These are phyloP conservation scores for Achlya flavicornis DNA, from an alignment of 2,888 invertebrate genomes.

Conservation along the genomic window DNA sequence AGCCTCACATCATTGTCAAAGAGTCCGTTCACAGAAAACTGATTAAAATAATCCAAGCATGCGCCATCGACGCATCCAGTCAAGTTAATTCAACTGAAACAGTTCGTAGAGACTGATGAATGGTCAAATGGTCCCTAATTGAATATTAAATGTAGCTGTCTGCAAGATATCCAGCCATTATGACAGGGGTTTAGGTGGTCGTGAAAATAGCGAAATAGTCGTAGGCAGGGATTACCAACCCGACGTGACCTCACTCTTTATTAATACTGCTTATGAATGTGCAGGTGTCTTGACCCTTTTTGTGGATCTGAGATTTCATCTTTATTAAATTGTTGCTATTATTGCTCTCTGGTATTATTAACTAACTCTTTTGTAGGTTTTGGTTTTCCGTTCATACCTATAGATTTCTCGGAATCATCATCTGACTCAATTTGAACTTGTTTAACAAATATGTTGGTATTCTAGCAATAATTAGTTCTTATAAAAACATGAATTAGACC, in stretches of 20 bases:
- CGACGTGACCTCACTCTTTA: constrained; percentile 12
- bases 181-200: constrained; percentile 58
- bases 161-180: constrained; percentile 40
- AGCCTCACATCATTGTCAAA: too few species aligned
- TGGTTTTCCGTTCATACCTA: too few species aligned
- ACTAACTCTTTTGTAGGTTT: background rate
- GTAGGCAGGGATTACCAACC: constrained; percentile 12
- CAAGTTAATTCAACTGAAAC: constrained; percentile 24
- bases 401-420: too few species aligned
- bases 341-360: background rate
- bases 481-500: background rate
- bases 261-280: constrained; percentile 6
- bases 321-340: background rate
- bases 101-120: constrained; percentile 54
- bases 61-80: constrained; percentile 38
- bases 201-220: constrained; percentile 42
- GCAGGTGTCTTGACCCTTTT: constrained; percentile 3
- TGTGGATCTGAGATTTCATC: background rate
- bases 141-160: constrained; percentile 70
- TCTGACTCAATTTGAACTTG: too few species aligned
- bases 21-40: background rate
- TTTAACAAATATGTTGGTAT: too few species aligned
- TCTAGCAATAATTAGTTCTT: background rate
- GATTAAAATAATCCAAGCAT: constrained; percentile 2
- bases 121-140: constrained; percentile 67